Evolutionary conservation across 2,888 invertebrate species (phyloP).

Genomic region (Sesia bembeciformis): DNA sequence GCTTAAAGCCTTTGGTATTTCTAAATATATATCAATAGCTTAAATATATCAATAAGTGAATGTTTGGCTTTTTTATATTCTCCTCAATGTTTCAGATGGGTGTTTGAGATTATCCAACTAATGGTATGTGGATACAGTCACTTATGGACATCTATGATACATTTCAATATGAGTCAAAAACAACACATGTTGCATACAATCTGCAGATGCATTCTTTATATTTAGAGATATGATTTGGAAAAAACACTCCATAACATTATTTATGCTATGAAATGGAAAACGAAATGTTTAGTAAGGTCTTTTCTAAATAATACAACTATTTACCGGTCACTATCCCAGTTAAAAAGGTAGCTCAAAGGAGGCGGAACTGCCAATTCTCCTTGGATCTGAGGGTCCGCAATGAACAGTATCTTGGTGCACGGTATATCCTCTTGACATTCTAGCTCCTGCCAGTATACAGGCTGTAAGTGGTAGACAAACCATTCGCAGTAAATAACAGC

Average conservation of each 20-base stretch:
- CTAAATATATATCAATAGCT: no score
- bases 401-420: constrained; percentile 79
- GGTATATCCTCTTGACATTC: constrained; percentile 56
- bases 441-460: constrained; percentile 52
- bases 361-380: constrained; percentile 84
- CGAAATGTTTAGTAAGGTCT: not conserved
- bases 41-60: not conserved
- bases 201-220: not conserved
- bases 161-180: no score
- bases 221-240: not conserved
- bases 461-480: constrained; percentile 59
- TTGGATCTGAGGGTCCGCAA: constrained; percentile 95
- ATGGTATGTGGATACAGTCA: no score
- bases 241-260: no score
- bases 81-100: not conserved
- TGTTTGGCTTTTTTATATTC: not conserved
- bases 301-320: constrained; percentile 6
- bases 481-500: constrained; percentile 70
- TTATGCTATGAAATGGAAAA: not conserved
- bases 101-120: not conserved
- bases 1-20: no score
- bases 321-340: constrained; percentile 93
- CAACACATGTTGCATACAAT: no score
- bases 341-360: constrained; percentile 79
- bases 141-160: no score